These are phyloP conservation scores for Plectropomus leopardus DNA, from an alignment of 2,113 vertebrate species.

Conservation along the genomic window DNA sequence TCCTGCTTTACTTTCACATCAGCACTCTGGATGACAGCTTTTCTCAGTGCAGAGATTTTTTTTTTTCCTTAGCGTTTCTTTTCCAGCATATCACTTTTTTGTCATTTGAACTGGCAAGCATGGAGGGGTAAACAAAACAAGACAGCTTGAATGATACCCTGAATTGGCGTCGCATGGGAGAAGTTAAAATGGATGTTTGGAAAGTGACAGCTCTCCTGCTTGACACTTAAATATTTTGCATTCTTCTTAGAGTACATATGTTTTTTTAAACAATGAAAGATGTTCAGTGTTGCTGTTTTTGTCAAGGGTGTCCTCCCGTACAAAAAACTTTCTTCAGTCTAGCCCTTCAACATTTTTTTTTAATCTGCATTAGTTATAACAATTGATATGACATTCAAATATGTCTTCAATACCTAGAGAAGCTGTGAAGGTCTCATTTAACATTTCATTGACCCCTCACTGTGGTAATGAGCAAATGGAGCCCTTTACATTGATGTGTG, in stretches of 20 bases:
- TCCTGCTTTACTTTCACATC: slow-evolving; percentile 49
- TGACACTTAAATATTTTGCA: slow-evolving; percentile 48
- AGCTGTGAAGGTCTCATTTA: slow-evolving; percentile 24
- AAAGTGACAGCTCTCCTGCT: slow-evolving; percentile 49
- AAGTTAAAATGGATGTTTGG: slow-evolving; percentile 49
- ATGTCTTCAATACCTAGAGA: background rate
- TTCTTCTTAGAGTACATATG: slow-evolving; percentile 18
- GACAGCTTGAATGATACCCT: slow-evolving; percentile 49
- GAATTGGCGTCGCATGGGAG: slow-evolving; percentile 37
- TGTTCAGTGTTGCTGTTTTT: slow-evolving; percentile 7
- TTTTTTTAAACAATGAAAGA: slow-evolving; percentile 26
- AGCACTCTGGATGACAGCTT: slow-evolving; percentile 35
- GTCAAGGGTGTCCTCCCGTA: slow-evolving; percentile 1
- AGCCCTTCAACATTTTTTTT: slow-evolving; percentile 8
- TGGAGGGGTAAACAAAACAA: slow-evolving; percentile 61
- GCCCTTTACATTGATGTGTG: slow-evolving; percentile 30
- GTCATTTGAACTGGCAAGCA: slow-evolving; percentile 54
- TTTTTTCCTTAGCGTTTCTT: background rate
- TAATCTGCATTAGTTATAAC: background rate
- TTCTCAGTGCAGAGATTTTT: slow-evolving; percentile 42
- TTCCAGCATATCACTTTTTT: slow-evolving; percentile 50
- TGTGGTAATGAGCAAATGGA: slow-evolving; percentile 29
- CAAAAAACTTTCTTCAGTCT: background rate
- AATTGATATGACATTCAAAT: background rate
- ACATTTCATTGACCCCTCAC: slow-evolving; percentile 45